phyloP scores from a whole-genome alignment of 2,797 vertebrate genomes.

The Neostethus bicornis region DNA sequence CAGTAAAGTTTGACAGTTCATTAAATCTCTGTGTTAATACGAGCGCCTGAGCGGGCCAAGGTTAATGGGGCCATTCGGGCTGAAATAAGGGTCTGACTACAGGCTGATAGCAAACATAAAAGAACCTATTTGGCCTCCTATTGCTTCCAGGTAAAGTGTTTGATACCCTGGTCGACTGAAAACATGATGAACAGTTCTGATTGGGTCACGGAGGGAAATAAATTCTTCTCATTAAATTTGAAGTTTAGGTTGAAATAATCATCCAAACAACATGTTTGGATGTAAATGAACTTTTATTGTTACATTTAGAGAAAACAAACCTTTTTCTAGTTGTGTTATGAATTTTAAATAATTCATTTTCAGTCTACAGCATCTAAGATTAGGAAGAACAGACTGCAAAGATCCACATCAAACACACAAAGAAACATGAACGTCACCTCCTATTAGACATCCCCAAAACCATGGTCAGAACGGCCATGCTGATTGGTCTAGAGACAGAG shows the following conservation, averaged over 20 bases:
- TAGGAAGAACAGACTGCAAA: too few relatives aligned
- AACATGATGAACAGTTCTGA: slow-evolving; percentile 10
- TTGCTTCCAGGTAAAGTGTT: neutral
- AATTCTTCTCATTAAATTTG: slow-evolving; percentile 25
- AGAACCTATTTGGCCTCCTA: slow-evolving; percentile 20
- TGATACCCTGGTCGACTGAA: neutral
- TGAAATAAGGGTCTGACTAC: slow-evolving; percentile 38
- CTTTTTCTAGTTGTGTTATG: too few relatives aligned
- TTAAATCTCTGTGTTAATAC: slow-evolving; percentile 42
- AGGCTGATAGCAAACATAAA: slow-evolving; percentile 32
- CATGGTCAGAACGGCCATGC: too few relatives aligned
- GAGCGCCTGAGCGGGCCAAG: slow-evolving; percentile 29
- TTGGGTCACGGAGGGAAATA: slow-evolving; percentile 18
- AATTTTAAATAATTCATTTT: too few relatives aligned
- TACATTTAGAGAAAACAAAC: too few relatives aligned
- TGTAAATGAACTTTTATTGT: too few relatives aligned
- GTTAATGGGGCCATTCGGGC: slow-evolving; percentile 55
- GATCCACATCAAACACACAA: too few relatives aligned
- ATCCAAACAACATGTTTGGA: too few relatives aligned
- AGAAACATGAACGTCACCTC: too few relatives aligned
- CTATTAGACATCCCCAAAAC: too few relatives aligned
- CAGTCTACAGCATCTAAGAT: too few relatives aligned
- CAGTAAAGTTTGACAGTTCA: slow-evolving; percentile 48
- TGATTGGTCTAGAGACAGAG: too few relatives aligned
- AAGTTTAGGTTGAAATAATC: neutral